Base-by-base conservation (phyloP, 2,888 invertebrate genomes). In the Tricholauxania praeusta region DNA sequence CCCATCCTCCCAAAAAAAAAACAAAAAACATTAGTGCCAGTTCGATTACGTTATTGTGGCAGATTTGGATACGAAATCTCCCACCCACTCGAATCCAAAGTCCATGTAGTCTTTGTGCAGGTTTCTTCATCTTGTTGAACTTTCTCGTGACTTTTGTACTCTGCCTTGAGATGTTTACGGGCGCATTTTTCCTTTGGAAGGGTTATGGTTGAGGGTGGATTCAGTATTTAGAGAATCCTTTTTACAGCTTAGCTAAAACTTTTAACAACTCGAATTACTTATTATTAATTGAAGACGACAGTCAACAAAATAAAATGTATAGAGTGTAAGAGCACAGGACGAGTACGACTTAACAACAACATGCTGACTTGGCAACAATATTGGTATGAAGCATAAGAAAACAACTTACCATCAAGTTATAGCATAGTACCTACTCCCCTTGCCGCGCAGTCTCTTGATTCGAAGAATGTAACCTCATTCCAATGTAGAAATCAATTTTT, bases 271-370 rank as follows among this genome's bases (percentile, higher is more conserved):
- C 70, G 70, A 70, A 70, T 70, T 70, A 70, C 62, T 70, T 70
- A 70, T 70, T 70, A 70, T 70, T 70, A 70, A 70, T 70, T 70
- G 70, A 70, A 70, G 70, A 70, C 70, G 70, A 70, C 70, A 70
- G 53, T 70, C 70, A 70, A 70, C 70, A 70, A 51, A 57, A 62
- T 22, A 15, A 62, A 70, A 32, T 32, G 28, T 28, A 47, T 19
- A 55, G n/a, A 53, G 70, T 52, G 22, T 12, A 69, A 59, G 53
- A 70, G 14, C 39, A n/a, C 63, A 63, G 51, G 8, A 64, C 49
- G 39, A 39, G 32, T n/a, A 55, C 22, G 47, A 67, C 67, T 69
- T 70, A 17, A 22, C 28, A 70, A 64, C 51, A 51, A 57, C 22
- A 48, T 69, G 69, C 69, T 69, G 69, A 69, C 69, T 60, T 69